Conservation (phyloP, 2,888 invertebrate genomes). For the Acholoe squamosa region DNA sequence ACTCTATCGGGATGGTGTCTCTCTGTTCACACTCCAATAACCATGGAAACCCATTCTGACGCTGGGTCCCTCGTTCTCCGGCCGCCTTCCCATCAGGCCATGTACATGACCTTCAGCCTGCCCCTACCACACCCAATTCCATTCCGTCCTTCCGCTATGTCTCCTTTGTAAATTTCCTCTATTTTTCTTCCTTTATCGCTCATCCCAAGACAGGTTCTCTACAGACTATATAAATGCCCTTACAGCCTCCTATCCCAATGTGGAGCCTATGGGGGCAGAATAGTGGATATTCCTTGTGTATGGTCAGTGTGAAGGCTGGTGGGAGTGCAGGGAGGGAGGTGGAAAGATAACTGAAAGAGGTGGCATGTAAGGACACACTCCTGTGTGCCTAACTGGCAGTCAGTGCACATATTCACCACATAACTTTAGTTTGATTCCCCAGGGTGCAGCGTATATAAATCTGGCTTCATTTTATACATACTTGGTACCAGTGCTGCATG, state of each 20-base stretch:
- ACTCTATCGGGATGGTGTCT: not conserved
- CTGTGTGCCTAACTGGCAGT: no score
- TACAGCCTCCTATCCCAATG: no score
- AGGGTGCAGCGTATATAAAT: no score
- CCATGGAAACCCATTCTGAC: not conserved
- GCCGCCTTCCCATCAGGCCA: not conserved
- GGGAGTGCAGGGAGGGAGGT: not conserved
- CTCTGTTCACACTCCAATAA: conserved; percentile 6
- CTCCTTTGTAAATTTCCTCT: not conserved
- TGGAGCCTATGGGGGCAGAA: no score
- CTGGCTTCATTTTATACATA: no score
- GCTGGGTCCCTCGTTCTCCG: not conserved
- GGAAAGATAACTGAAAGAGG: not conserved
- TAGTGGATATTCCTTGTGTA: not conserved
- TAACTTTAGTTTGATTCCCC: no score
- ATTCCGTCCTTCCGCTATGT: not conserved
- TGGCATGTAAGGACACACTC: no score
- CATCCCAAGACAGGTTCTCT: not conserved
- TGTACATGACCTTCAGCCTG: not conserved
- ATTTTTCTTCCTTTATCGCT: conserved; percentile 12
- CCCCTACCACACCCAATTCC: not conserved
- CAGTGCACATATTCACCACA: no score
- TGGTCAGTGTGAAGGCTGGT: not conserved
- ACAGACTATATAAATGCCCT: no score
- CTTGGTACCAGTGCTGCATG: no score